Evolutionary conservation across 2,113 vertebrate species (phyloP), one percentile per base, ranked within the genome.

Genomic region (Percina caprodes): DNA sequence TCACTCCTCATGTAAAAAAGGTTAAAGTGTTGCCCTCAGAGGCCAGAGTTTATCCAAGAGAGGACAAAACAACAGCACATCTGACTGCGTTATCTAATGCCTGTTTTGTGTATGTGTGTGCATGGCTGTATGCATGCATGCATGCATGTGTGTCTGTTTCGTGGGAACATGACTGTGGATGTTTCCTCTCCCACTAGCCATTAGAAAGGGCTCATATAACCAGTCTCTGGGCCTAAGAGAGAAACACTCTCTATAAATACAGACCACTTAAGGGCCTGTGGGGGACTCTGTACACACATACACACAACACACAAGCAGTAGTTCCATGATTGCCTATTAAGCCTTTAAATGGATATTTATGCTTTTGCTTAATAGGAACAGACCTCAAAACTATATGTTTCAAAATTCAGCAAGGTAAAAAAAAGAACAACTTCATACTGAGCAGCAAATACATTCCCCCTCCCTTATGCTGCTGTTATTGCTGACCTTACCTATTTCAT

Each of bases 201-300:
- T 94, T 93, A 94, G 92, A 92, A 89, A 74, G 85, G 88, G 91
- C 93, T 94, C 93, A 91, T 93, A 92, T 94, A 94, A 93, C 93
- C 90, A 90, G 89, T 78, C 86, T 84, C 66, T 89, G 89, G 84
- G 88, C 92, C 91, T 93, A 54, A 76, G 89, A 92, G 93, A 93
- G 85, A 93, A 74, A 86, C 86, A 93, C 90, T 83, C 90, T 90
- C 92, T 94, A 94, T 94, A 94, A 94, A 94, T 94, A 94, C 92
- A 93, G 91, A 93, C 92, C 93, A 94, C 93, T 94, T 94, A 93
- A 94, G 93, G 93, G 93, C 91, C 93, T 93, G 86, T 91, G 92
- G 91, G 91, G 93, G 86, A 84, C 84, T 79, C 9, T 60, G 59
- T 70, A 74, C 83, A 77, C 75, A 83, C 58, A 71, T 33, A 62